Base-by-base conservation (phyloP, 2,888 invertebrate species). In the Clanis bilineata region DNA sequence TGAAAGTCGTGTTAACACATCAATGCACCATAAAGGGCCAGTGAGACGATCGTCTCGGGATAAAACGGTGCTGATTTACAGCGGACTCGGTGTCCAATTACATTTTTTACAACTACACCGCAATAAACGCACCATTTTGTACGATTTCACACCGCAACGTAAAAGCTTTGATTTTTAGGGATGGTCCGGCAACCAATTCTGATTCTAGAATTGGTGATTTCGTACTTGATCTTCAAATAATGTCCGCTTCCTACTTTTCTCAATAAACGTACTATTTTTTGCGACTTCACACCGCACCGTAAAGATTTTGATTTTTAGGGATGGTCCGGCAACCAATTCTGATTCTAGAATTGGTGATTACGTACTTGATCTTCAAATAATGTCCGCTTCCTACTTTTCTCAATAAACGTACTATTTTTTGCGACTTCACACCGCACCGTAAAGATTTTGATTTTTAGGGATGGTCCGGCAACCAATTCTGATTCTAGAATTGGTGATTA, bases 31-130 rank as follows among this genome's bases (percentile, higher is more conserved):
- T 65, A 63, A 64, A 63, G 63, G 59, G 61, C 61, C 5, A 18
- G 62, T 28, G 59, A 65, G 62, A 65, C 64, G 57, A 59, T 61
- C 51, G 60, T 63, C 41, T 41, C 58, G 58, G 61, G 61, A 59
- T 61, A 51, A 51, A 51, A 51, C 32, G 51, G 51, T 21, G 51
- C 51, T 28, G 51, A 51, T 51, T 51, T 51, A 51, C 28, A 28
- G 18, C 51, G 18, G 18, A 28, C 10, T 25, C 47, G 18, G 51
- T 18, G 10, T 28, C 10, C 28, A 51, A 51, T 51, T 51, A 51
- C 18, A 32, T 51, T 32, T 51, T 32, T 51, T 51, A 51, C 32
- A 51, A 28, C 28, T 28, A 7, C 28, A 18, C 28, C 18, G 51
- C 32, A 51, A 32, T 51, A 51, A 32, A 51, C 28, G 51, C 18